phyloP scores from a whole-genome alignment of 2,888 invertebrate genomes.

The Leptopilina drosophilae region DNA sequence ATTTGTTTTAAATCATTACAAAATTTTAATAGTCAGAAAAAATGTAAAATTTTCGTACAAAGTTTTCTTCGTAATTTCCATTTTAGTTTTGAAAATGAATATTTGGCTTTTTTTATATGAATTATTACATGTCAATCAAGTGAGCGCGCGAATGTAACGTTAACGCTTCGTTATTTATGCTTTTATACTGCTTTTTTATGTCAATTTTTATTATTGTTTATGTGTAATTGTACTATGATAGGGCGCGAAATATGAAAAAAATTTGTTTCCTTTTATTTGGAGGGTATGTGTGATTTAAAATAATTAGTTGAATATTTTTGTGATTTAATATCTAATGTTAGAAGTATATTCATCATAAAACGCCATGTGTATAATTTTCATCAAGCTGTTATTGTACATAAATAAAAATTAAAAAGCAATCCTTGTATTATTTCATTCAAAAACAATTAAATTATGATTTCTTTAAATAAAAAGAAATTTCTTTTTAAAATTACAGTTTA shows the following conservation, averaged over 20 bases:
- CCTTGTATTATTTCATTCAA: too few species aligned
- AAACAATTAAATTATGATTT: too few species aligned
- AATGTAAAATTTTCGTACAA: too few species aligned
- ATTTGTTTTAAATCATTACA: too few species aligned
- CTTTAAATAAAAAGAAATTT: too few species aligned
- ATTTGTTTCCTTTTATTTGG: background rate
- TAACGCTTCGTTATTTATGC: conserved; percentile 13
- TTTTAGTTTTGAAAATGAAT: background rate
- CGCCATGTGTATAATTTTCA: background rate
- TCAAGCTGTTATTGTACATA: background rate
- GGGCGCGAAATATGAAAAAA: background rate
- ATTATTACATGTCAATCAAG: background rate
- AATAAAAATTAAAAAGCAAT: background rate
- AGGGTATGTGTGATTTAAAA: background rate
- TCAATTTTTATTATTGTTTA: background rate
- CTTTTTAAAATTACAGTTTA: too few species aligned
- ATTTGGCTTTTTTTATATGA: background rate
- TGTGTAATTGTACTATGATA: background rate
- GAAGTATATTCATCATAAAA: background rate
- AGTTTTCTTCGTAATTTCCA: too few species aligned
- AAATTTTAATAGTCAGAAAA: too few species aligned
- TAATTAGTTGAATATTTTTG: too few species aligned
- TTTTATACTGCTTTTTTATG: conserved; percentile 3
- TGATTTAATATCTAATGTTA: background rate
- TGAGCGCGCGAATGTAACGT: background rate